These are phyloP conservation scores for Auanema sp. DNA, from an alignment of 2,888 invertebrate species.

Conservation along the genomic window DNA sequence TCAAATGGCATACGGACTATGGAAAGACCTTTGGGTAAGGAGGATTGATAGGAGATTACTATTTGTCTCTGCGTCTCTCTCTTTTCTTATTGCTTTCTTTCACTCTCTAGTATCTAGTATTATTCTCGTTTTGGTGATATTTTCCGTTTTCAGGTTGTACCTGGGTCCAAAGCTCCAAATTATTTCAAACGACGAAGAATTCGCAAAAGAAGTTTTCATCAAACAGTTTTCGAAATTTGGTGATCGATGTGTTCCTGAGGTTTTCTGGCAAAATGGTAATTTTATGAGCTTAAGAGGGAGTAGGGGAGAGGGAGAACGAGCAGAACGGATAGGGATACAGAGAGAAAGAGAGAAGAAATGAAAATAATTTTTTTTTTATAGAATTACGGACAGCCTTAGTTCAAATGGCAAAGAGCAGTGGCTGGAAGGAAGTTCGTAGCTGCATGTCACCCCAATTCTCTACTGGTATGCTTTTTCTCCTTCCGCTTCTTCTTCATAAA, in stretches of 20 bases:
- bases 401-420: constrained; percentile 20
- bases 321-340: background rate
- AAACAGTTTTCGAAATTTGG: constrained; percentile 52
- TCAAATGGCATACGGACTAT: constrained; percentile 25
- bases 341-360: background rate
- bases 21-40: constrained; percentile 24
- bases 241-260: constrained; percentile 33
- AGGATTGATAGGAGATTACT: no score
- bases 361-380: constrained; percentile 1
- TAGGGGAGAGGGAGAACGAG: background rate
- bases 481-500: background rate
- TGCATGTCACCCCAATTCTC: constrained; percentile 21
- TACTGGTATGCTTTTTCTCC: constrained; percentile 10
- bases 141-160: constrained; percentile 30
- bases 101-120: background rate
- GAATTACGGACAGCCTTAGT: constrained; percentile 15
- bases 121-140: constrained; percentile 8
- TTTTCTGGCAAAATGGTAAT: constrained; percentile 25
- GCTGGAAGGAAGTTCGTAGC: constrained; percentile 30
- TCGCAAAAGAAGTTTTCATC: constrained; percentile 52
- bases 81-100: background rate
- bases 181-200: constrained; percentile 39
- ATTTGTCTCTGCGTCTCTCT: background rate
- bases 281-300: background rate
- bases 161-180: constrained; percentile 40